Evolutionary conservation across 2,888 invertebrate genomes (phyloP).

Genomic region (Chloroclystis v-ata): DNA sequence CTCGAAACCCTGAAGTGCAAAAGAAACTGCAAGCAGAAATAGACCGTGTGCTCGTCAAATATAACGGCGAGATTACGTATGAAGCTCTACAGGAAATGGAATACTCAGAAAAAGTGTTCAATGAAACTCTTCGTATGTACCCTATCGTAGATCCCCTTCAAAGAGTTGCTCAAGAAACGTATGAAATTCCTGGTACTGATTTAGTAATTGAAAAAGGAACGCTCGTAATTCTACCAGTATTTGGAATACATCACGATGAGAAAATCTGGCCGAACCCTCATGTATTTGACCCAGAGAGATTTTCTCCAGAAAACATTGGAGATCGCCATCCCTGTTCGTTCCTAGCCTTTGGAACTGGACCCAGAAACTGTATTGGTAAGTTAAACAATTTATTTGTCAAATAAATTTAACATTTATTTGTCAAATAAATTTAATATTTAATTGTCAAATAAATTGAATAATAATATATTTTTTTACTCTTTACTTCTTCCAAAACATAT

Average conservation of each 20-base stretch:
- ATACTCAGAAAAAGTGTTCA: conserved; percentile 57
- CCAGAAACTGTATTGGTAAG: conserved; percentile 63
- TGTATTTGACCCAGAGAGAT: conserved; percentile 66
- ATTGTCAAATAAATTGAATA: neutral
- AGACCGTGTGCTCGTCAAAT: conserved; percentile 37
- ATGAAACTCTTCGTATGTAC: conserved; percentile 60
- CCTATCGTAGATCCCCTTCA: conserved; percentile 58
- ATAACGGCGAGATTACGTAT: conserved; percentile 50
- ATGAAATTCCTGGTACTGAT: conserved; percentile 51
- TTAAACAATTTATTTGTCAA: neutral
- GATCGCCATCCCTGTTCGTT: conserved; percentile 50
- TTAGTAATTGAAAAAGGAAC: conserved; percentile 47
- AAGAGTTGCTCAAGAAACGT: conserved; percentile 46
- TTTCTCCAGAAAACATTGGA: conserved; percentile 44
- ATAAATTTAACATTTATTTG: conserved; percentile 1
- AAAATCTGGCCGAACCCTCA: conserved; percentile 58
- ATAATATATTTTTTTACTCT: too few species aligned
- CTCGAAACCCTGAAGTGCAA: conserved; percentile 53
- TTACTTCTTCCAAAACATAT: too few species aligned
- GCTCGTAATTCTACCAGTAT: conserved; percentile 43
- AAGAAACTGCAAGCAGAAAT: conserved; percentile 46
- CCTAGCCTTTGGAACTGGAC: conserved; percentile 61
- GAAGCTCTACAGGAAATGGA: conserved; percentile 53
- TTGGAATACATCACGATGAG: conserved; percentile 58
- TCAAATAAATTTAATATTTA: neutral